A percentile compares a stretch with the other conserved stretches of the same genome.
phyloP scores from a whole-genome alignment of 2,797 vertebrate species.

The Cichlasoma orientale region DNA sequence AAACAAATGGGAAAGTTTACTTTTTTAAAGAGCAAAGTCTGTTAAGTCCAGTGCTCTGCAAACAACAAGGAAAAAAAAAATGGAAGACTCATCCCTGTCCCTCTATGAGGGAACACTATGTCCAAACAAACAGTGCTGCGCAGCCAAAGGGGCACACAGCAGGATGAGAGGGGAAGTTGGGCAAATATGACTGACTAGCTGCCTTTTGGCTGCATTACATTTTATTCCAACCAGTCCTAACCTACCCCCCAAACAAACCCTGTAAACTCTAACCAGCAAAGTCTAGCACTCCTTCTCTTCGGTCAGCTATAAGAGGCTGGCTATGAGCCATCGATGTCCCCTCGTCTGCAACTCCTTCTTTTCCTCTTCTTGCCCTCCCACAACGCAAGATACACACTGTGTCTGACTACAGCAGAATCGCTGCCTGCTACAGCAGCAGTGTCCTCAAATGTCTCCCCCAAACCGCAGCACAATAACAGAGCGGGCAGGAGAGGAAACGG shows the following conservation, averaged over 20 bases:
- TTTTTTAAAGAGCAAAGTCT: slow-evolving; percentile 57
- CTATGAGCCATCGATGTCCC: slow-evolving; percentile 29
- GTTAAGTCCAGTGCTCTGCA: slow-evolving; percentile 26
- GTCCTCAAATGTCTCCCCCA: slow-evolving; percentile 73
- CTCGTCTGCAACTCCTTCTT: slow-evolving; percentile 28
- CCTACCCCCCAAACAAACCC: slow-evolving; percentile 9
- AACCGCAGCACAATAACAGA: slow-evolving; percentile 60
- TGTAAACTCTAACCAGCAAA: slow-evolving; percentile 8
- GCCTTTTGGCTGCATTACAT: slow-evolving; percentile 32
- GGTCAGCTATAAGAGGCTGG: slow-evolving; percentile 35
- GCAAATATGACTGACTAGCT: slow-evolving; percentile 15
- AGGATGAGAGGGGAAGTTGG: slow-evolving; percentile 41
- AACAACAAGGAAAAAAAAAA: slow-evolving; percentile 28
- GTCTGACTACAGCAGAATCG: slow-evolving; percentile 72
- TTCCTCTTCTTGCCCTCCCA: slow-evolving; percentile 32
- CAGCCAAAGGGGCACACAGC: slow-evolving; percentile 45
- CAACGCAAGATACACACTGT: slow-evolving; percentile 42
- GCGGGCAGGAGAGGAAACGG: not conserved
- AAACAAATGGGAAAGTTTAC: not conserved
- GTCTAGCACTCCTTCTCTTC: not conserved
- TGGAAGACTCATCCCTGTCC: slow-evolving; percentile 18
- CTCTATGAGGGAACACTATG: slow-evolving; percentile 64
- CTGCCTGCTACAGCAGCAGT: slow-evolving; percentile 62
- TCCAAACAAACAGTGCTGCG: slow-evolving; percentile 69
- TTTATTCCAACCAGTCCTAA: slow-evolving; percentile 8